Conservation (phyloP, 2,113 vertebrate genomes). For the Labeo rohita region DNA sequence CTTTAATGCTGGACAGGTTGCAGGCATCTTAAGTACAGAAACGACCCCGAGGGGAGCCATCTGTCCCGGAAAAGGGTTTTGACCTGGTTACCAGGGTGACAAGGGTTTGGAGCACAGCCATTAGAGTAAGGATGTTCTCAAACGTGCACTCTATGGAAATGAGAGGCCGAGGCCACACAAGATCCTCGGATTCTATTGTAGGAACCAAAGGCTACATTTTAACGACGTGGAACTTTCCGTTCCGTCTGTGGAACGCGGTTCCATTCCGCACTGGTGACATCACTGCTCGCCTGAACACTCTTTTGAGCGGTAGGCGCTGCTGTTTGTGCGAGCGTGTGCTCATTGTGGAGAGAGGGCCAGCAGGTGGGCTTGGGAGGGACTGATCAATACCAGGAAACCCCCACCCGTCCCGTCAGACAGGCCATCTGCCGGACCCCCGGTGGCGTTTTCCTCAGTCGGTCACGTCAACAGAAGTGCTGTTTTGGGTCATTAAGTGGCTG, state of each 20-base stretch:
- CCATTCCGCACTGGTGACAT: conserved; percentile 13
- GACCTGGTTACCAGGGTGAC: conserved; percentile 65
- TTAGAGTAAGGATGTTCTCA: conserved; percentile 25
- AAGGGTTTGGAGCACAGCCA: conserved; percentile 46
- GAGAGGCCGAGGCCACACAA: conserved; percentile 15
- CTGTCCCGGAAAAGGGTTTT: conserved; percentile 60
- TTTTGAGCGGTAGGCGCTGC: background rate
- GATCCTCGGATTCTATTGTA: conserved; percentile 5
- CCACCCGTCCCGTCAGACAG: conserved; percentile 63
- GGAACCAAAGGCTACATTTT: conserved; percentile 6
- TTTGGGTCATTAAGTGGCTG: background rate
- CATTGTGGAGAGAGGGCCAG: conserved; percentile 60
- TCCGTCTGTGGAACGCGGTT: background rate
- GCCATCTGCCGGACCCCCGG: conserved; percentile 76
- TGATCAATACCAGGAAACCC: conserved; percentile 66
- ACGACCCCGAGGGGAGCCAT: conserved; percentile 69
- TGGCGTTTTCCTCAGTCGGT: conserved; percentile 20
- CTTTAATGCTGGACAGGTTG: conserved; percentile 38
- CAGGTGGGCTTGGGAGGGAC: conserved; percentile 76
- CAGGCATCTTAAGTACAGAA: conserved; percentile 18
- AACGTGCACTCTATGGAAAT: conserved; percentile 16
- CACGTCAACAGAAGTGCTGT: conserved; percentile 15
- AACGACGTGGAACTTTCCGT: conserved; percentile 7
- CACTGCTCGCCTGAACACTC: background rate
- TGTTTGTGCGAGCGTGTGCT: background rate